Conservation (phyloP, 2,113 vertebrate genomes). For the Sciurus niger region DNA sequence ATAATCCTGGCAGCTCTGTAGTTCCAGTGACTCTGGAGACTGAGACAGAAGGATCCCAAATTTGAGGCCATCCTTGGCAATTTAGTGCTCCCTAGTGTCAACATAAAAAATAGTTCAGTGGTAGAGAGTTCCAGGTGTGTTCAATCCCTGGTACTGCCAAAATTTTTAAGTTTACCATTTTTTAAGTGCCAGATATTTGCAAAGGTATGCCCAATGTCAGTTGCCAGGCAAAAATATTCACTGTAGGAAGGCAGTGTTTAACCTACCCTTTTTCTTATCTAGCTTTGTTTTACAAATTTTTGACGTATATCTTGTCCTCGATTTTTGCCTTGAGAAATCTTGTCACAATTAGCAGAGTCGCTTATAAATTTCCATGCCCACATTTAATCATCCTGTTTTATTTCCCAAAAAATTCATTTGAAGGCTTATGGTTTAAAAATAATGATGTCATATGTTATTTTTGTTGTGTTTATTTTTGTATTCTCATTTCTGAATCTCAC, state of each 20-base stretch:
- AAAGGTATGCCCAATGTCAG: background rate
- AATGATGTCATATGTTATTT: background rate
- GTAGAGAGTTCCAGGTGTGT: too few species aligned
- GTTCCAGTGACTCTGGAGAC: too few species aligned
- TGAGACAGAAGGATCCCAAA: too few species aligned
- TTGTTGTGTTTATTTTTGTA: background rate
- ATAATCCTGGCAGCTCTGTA: too few species aligned
- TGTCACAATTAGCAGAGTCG: background rate
- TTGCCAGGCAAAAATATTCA: background rate
- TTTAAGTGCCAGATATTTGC: background rate
- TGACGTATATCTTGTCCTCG: background rate
- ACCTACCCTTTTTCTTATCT: background rate
- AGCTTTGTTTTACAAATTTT: background rate
- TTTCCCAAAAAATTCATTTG: background rate
- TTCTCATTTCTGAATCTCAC: slow-evolving; percentile 11
- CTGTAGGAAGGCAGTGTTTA: background rate
- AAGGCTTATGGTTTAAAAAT: background rate
- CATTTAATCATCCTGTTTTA: background rate
- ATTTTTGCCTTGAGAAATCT: background rate
- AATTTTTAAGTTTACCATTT: background rate
- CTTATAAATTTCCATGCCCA: background rate
- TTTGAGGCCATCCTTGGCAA: too few species aligned
- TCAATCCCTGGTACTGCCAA: too few species aligned
- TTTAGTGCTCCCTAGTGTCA: too few species aligned
- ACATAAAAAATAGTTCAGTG: too few species aligned